Conservation (phyloP, 2,797 vertebrate genomes). For the Acrocephalus scirpaceus region DNA sequence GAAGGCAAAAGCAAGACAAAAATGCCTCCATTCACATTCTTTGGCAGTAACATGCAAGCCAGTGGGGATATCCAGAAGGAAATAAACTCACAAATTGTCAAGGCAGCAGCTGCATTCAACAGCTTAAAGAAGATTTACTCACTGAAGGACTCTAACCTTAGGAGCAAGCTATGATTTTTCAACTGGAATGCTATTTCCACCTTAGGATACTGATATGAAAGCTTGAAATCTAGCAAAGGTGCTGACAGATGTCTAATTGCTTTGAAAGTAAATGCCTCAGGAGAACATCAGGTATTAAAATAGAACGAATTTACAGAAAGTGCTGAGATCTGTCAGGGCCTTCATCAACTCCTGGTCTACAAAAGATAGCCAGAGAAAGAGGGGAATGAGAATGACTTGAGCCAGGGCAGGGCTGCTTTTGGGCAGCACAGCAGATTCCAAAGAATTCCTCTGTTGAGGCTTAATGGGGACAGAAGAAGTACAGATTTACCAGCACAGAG, state of each 20-base stretch:
- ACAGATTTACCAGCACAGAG: not conserved
- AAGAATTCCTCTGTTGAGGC: not conserved
- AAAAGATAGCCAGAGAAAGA: not conserved
- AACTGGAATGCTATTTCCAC: constrained; percentile 64
- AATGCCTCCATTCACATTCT: constrained; percentile 46
- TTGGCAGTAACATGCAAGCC: constrained; percentile 53
- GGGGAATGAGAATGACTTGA: not conserved
- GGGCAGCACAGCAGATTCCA: not conserved
- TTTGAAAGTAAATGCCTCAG: constrained; percentile 60
- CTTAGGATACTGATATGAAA: constrained; percentile 53
- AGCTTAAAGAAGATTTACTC: constrained; percentile 67
- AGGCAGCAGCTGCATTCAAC: constrained; percentile 63
- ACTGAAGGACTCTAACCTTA: constrained; percentile 35
- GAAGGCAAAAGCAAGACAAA: constrained; percentile 43
- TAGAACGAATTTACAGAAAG: constrained; percentile 32
- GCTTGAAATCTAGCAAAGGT: constrained; percentile 9
- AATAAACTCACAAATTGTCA: constrained; percentile 63
- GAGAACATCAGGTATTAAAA: constrained; percentile 53
- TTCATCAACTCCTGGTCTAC: constrained; percentile 12
- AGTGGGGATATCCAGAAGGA: constrained; percentile 63
- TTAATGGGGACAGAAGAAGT: not conserved
- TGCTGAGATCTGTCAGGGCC: constrained; percentile 25
- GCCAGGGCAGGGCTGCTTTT: not conserved
- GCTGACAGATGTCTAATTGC: constrained; percentile 64
- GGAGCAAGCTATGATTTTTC: constrained; percentile 49